Percentiles rank a stretch among this genome's conserved stretches.
Conservation (phyloP, 2,888 invertebrate species). For the Caenorhabditis sp. region DNA sequence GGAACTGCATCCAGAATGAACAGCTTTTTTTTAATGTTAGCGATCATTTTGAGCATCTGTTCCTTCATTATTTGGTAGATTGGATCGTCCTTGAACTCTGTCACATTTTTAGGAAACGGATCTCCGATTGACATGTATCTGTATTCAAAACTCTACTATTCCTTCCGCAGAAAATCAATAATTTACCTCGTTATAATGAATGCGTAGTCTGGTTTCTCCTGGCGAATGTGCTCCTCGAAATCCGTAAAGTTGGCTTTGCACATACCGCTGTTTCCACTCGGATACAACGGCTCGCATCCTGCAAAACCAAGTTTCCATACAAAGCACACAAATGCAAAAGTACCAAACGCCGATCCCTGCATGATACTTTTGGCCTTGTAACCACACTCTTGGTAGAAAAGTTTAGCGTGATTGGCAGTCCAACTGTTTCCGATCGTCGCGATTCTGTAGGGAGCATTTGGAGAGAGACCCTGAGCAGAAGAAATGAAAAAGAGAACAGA, state of each 20-base stretch:
- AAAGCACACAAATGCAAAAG: neutral
- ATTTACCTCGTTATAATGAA: slow-evolving; percentile 44
- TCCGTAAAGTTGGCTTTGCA: slow-evolving; percentile 33
- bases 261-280: neutral
- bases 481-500: neutral
- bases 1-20: slow-evolving; percentile 27
- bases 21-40: slow-evolving; percentile 19
- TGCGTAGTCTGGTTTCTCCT: slow-evolving; percentile 39
- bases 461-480: slow-evolving; percentile 20
- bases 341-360: slow-evolving; percentile 40
- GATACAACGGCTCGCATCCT: slow-evolving; percentile 36
- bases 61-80: slow-evolving; percentile 35
- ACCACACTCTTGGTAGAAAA: slow-evolving; percentile 44
- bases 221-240: slow-evolving; percentile 16
- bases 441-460: slow-evolving; percentile 15
- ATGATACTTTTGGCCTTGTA: slow-evolving; percentile 33
- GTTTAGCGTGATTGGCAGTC: slow-evolving; percentile 39
- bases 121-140: slow-evolving; percentile 17
- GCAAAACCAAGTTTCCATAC: neutral
- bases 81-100: slow-evolving; percentile 8
- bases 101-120: slow-evolving; percentile 24
- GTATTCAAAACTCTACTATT: neutral
- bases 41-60: slow-evolving; percentile 20
- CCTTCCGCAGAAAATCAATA: too few relatives aligned
- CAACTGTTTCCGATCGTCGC: slow-evolving; percentile 39